Evolutionary conservation across 1,140 invertebrate genomes (phyloP).

Genomic region (Pogonognathellus flavescens): DNA sequence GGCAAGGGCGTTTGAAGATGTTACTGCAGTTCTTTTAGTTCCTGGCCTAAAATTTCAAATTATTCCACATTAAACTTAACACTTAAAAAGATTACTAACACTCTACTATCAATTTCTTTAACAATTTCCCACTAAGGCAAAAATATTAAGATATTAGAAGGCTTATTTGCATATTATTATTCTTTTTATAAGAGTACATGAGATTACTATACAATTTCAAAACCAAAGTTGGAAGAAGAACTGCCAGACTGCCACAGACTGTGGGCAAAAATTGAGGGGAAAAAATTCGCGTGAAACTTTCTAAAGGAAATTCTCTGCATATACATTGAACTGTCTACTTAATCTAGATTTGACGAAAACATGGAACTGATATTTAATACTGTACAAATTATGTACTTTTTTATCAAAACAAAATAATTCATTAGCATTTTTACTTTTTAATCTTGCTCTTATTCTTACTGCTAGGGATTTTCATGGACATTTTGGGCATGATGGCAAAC

Average conservation of each 20-base stretch:
- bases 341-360: background rate
- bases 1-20: conserved; percentile 67
- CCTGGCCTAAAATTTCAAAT: conserved; percentile 69
- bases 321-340: background rate
- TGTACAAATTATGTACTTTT: too few species aligned
- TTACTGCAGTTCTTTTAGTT: conserved; percentile 55
- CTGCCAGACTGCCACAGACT: too few species aligned
- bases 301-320: background rate
- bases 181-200: too few species aligned
- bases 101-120: too few species aligned
- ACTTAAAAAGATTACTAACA: too few species aligned
- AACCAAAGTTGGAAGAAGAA: background rate
- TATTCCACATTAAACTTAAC: too few species aligned
- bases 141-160: too few species aligned
- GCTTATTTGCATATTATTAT: too few species aligned
- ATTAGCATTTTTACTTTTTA: background rate
- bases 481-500: conserved; percentile 1
- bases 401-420: background rate
- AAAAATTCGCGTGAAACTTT: background rate
- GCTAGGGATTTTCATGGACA: background rate
- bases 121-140: too few species aligned
- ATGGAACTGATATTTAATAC: too few species aligned
- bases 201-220: background rate
- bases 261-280: background rate
- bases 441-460: background rate